Evolutionary conservation across 1,140 invertebrate species (phyloP), one percentile per base, ranked within the genome.

Genomic region (Vanessa tameamea): DNA sequence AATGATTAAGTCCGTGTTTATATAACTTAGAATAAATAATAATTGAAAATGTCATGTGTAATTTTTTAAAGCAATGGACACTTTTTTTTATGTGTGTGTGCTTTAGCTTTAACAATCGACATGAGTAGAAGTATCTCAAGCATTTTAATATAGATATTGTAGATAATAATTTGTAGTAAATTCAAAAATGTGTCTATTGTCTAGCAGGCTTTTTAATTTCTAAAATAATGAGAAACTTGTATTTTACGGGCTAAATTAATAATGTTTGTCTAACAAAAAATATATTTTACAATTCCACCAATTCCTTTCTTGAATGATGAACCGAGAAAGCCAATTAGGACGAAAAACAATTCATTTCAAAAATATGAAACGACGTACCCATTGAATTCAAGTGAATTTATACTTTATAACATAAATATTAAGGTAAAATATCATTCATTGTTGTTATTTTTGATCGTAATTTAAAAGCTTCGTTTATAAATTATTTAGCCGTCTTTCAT

Each of bases 321-420:
- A 80, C 72, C 50, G 50, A 73, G 53, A 50, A 63, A 78, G 68
- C 72, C 78, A 80, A 82, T 80, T 82, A 78, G 64, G 66, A 61
- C 75, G 53, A 68, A 78, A 81, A 81, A 78, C 79, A 75, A 82
- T 65, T 64, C 69, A 69, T 71, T 59, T 37, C 64, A 59, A 59
- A 76, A 77, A 78, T 73, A 69, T 50, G 31, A 78, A 80, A 51
- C 65, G 15, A 66, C 63, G 20, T 64, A 5, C 23, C 12, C 37
- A 50, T 51, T 51, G 37, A 23, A 66, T 8, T 26, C 37, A 50
- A 66, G 37, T 31, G 47, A 66, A 14, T 50, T 50, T 66, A 66
- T 66, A 50, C 47, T 43, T 66, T 66, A 48, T 66, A 31, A 15
- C 1, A 31, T 6, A 37, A 47, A 20, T 9, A 66, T 12, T 47